A percentile compares a stretch with the other conserved stretches of the same genome.
Evolutionary conservation across 2,888 invertebrate genomes (phyloP).

Genomic region (Dysmachus trigonus): DNA sequence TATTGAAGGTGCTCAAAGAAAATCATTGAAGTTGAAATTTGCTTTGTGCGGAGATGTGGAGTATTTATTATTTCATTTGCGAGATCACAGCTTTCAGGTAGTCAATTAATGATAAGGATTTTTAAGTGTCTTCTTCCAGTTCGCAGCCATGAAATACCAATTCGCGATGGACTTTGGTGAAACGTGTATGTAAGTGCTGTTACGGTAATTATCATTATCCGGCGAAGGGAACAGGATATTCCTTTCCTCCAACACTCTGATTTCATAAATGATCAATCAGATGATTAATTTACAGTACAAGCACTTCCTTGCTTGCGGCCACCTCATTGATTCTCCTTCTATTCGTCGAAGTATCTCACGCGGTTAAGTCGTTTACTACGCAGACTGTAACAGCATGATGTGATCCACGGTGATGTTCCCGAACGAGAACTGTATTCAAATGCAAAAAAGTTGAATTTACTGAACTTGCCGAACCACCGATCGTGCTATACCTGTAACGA

Average conservation of each 20-base stretch:
- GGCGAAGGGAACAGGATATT: conserved; percentile 36
- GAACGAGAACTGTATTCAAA: conserved; percentile 41
- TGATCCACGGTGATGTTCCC: conserved; percentile 18
- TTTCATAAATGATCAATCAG: conserved; percentile 46
- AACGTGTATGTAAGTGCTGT: not conserved
- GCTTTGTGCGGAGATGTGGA: conserved; percentile 12
- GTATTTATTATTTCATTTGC: conserved; percentile 26
- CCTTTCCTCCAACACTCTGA: conserved; percentile 42
- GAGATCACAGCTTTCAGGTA: not conserved
- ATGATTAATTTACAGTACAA: conserved; percentile 50
- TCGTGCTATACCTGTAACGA: conserved; percentile 48
- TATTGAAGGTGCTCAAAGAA: conserved; percentile 24
- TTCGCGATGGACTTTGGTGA: not conserved
- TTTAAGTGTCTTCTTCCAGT: not conserved
- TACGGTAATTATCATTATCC: conserved; percentile 16
- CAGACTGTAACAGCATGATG: not conserved
- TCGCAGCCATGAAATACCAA: not conserved
- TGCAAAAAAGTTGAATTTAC: conserved; percentile 26
- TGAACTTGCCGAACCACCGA: conserved; percentile 26
- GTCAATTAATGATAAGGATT: conserved; percentile 1
- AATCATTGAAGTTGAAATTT: conserved; percentile 26
- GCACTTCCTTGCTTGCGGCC: conserved; percentile 49
- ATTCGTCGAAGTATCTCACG: conserved; percentile 46
- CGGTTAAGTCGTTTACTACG: conserved; percentile 45
- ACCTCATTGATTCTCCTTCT: conserved; percentile 45